phyloP scores from a whole-genome alignment of 2,888 invertebrate species.

The Polyploca ridens region DNA sequence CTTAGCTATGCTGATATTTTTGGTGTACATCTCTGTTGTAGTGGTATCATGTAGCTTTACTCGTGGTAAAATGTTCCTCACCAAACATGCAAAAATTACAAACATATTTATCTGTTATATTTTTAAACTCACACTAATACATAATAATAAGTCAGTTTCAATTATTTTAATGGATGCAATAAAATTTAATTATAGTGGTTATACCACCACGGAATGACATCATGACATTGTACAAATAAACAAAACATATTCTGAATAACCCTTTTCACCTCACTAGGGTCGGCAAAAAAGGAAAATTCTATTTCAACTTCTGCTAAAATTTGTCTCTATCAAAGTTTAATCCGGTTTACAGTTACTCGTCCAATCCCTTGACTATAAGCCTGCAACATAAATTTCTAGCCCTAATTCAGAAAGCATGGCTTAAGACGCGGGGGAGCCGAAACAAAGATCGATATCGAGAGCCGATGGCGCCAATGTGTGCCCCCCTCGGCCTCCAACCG shows the following conservation, averaged over 20 bases:
- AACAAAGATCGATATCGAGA: slow-evolving; percentile 81
- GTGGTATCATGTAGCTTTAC: no score
- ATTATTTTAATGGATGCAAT: no score
- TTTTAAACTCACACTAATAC: no score
- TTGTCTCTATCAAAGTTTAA: slow-evolving; percentile 52
- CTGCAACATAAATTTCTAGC: slow-evolving; percentile 73
- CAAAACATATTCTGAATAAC: slow-evolving; percentile 11
- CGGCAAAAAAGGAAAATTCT: slow-evolving; percentile 24
- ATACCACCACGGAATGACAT: no score
- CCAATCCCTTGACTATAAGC: slow-evolving; percentile 55
- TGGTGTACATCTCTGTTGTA: no score
- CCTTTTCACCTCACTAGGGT: background rate
- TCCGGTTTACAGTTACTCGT: slow-evolving; percentile 38
- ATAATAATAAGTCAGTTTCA: no score
- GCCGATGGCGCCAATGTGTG: slow-evolving; percentile 74
- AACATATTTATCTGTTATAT: no score
- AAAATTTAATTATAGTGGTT: no score
- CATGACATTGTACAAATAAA: slow-evolving; percentile 2
- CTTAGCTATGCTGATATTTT: no score
- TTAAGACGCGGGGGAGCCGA: slow-evolving; percentile 75
- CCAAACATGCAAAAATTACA: no score
- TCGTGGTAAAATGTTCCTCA: no score
- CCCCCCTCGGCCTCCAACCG: slow-evolving; percentile 60
- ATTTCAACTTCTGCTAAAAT: slow-evolving; percentile 49
- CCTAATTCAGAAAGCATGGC: slow-evolving; percentile 71